Base-by-base conservation (phyloP, 2,888 invertebrate genomes). In the Augochlorella aurata region DNA sequence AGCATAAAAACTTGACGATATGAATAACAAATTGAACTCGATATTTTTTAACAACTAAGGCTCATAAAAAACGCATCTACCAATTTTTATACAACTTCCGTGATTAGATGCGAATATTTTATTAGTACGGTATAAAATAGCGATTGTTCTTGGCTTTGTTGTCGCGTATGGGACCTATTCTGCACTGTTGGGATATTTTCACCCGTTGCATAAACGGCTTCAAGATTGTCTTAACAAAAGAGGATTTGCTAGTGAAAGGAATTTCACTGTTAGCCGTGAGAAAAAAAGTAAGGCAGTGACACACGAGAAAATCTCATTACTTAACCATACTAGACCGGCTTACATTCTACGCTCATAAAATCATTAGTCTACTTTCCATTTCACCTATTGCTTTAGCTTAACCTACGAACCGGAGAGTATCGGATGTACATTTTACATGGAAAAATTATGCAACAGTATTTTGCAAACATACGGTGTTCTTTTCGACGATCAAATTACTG, bases 301-400 rank as follows among this genome's bases (percentile, higher is more conserved):
- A 85, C 75, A 76, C 67, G 83, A 74, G 82, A 84, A 85, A 83
- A 81, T 86, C 81, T 83, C 71, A 77, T 85, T 84, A 84, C 69
- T 74, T 68, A 74, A 75, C 63, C 68, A 75, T 75, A 52, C 67
- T 68, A 69, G 21, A 38, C 29, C 21, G 38, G 38, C 65, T 80
- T 80, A 74, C 54, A 50, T 49, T 58, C 61, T 61, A 52, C 29
- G 16, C n/a, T 67, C 47, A 44, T 66, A 83, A 76, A 79, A 74
- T 82, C 82, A 66, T 82, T 76, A 70, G 61, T 52, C 24, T 68
- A 52, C 44, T 61, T 14, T 58, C 58, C 50, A 58, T 24, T 75
- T 72, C 18, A 12, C 21, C 61, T 45, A 16, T 29, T 61, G 61
- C 9, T 29, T 61, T 16, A 24, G 29, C 16, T 29, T 8, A 61